phyloP scores from a whole-genome alignment of 2,797 vertebrate genomes.

The Leontopithecus rosalia region DNA sequence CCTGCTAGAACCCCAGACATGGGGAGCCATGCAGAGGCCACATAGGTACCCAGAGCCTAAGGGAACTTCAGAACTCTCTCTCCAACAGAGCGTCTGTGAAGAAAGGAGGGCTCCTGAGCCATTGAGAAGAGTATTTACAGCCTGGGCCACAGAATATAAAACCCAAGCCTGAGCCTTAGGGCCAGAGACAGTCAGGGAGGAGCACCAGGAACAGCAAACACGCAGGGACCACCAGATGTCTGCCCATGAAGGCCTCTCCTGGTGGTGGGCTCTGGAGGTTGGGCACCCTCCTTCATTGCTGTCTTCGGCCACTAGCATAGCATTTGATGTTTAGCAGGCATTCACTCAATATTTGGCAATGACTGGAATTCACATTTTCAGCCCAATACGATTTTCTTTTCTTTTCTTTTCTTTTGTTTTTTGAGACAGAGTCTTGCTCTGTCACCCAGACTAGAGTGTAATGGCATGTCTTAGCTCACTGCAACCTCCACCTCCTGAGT shows the following conservation, averaged over 20 bases:
- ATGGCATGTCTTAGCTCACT: background rate
- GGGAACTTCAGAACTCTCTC: background rate
- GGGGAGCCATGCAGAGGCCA: background rate
- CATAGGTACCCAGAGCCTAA: background rate
- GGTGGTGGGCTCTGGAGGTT: background rate
- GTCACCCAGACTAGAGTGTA: background rate
- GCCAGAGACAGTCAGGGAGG: background rate
- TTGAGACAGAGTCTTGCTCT: background rate
- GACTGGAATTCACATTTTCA: background rate
- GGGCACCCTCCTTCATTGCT: background rate
- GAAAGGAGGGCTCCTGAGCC: background rate
- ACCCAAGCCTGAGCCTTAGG: background rate
- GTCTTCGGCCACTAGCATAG: background rate
- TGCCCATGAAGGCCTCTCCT: background rate
- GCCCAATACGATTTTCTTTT: background rate
- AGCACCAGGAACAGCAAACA: background rate
- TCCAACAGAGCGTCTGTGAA: background rate
- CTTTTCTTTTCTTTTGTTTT: no score
- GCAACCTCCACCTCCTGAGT: background rate
- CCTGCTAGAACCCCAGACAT: background rate
- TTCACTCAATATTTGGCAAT: background rate
- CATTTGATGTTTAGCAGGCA: rapidly evolving
- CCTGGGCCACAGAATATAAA: background rate
- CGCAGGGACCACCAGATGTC: rapidly evolving
- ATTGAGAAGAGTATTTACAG: background rate